phyloP scores from a whole-genome alignment of 2,113 vertebrate species.

The Megaptera novaeangliae region DNA sequence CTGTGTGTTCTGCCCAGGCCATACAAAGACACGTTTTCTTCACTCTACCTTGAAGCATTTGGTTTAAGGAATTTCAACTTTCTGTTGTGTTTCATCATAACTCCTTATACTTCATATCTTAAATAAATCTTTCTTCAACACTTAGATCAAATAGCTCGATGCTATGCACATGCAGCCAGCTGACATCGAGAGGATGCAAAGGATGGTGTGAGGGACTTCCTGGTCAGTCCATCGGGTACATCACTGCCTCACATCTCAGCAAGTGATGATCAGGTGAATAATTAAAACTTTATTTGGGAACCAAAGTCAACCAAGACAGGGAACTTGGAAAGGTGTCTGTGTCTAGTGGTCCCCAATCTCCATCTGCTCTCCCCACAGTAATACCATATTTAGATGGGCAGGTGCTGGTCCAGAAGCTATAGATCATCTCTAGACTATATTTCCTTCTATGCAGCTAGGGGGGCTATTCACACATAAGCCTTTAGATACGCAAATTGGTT shows the following conservation, averaged over 20 bases:
- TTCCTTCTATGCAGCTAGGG: neutral
- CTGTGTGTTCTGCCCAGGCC: too few species aligned
- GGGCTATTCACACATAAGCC: neutral
- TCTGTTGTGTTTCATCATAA: neutral
- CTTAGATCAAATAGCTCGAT: neutral
- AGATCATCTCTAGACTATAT: neutral
- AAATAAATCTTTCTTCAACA: neutral
- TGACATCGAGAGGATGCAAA: neutral
- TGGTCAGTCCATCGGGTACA: too few species aligned
- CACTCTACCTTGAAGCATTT: neutral
- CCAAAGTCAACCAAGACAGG: neutral
- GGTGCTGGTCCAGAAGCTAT: rapidly evolving
- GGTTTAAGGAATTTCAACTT: neutral
- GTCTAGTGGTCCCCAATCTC: neutral
- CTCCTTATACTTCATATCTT: neutral
- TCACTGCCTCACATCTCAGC: neutral
- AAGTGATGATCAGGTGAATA: neutral
- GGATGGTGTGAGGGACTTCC: neutral
- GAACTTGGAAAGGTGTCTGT: neutral
- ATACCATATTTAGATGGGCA: neutral
- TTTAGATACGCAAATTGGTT: neutral
- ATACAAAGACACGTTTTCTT: rapidly evolving
- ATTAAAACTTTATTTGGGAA: neutral
- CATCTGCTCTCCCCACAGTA: too few species aligned
- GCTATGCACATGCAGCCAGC: rapidly evolving